phyloP scores from a whole-genome alignment of 1,140 invertebrate species.

The Wiebesia pumilae region DNA sequence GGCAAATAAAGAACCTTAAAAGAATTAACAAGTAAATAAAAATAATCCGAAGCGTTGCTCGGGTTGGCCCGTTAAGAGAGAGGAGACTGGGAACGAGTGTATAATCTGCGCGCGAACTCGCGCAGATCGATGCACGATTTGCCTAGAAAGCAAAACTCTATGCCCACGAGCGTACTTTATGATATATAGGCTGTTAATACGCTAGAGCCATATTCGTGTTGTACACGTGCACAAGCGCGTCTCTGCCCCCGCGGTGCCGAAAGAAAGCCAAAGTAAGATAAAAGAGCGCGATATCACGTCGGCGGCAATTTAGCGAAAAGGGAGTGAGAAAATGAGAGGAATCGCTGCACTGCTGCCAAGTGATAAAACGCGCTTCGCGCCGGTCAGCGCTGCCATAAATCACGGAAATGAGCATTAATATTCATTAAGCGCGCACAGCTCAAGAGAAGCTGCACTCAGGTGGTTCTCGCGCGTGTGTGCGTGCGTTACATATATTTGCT shows the following conservation, averaged over 20 bases:
- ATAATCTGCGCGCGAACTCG: neutral
- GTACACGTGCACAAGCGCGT: too few species aligned
- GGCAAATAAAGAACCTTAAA: neutral
- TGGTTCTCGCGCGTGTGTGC: neutral
- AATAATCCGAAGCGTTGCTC: neutral
- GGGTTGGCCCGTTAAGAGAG: neutral
- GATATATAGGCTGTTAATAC: conserved; percentile 14
- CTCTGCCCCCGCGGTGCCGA: neutral
- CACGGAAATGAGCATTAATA: conserved; percentile 56
- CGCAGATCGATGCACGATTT: neutral
- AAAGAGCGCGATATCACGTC: neutral
- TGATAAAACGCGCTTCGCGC: conserved; percentile 47
- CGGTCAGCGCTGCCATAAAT: conserved; percentile 50
- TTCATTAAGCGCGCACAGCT: conserved; percentile 47
- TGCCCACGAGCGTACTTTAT: neutral
- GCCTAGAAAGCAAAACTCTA: neutral
- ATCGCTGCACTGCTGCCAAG: conserved; percentile 1
- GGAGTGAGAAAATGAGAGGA: conserved; percentile 26
- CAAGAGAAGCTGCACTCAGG: neutral
- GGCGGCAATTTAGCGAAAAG: conserved; percentile 43
- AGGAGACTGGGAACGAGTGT: neutral
- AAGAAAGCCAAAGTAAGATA: neutral
- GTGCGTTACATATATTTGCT: neutral
- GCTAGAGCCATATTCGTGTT: neutral
- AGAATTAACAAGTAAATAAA: neutral